Evolutionary conservation across 2,888 invertebrate species (phyloP).

Genomic region (Ypsolopha scabrella): DNA sequence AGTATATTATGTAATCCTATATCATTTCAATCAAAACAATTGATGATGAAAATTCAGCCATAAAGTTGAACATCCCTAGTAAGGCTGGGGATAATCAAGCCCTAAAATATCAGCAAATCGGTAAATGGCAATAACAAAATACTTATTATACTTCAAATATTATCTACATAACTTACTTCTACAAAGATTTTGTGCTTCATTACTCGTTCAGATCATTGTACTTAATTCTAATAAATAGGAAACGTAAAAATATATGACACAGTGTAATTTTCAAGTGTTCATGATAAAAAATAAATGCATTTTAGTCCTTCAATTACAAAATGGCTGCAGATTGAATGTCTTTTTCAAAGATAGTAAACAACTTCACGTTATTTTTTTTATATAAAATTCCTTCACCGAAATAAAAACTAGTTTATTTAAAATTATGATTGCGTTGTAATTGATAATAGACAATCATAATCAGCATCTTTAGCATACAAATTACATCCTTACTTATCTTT

Average conservation of each 20-base stretch:
- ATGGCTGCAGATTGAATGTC: conserved; percentile 4
- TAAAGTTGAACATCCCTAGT: too few species aligned
- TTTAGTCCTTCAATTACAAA: conserved; percentile 1
- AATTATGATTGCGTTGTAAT: background rate
- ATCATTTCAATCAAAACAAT: too few species aligned
- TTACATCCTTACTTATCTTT: too few species aligned
- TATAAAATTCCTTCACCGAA: conserved; percentile 4
- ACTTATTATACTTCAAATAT: background rate
- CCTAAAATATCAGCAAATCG: too few species aligned
- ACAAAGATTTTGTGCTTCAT: background rate
- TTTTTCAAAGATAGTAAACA: too few species aligned
- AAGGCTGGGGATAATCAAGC: too few species aligned
- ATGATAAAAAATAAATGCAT: background rate
- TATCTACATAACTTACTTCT: background rate
- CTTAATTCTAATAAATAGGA: background rate
- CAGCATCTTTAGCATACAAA: background rate
- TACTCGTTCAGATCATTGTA: background rate
- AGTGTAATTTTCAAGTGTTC: background rate
- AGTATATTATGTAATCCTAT: too few species aligned
- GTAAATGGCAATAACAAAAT: too few species aligned
- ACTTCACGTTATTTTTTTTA: too few species aligned
- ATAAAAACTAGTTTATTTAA: background rate
- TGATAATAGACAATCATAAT: background rate
- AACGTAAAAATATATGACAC: background rate
- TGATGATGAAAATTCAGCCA: too few species aligned